Evolutionary conservation across 92 coral and sea anemone genomes (phyloP).

Genomic region (Phenganax marumi): DNA sequence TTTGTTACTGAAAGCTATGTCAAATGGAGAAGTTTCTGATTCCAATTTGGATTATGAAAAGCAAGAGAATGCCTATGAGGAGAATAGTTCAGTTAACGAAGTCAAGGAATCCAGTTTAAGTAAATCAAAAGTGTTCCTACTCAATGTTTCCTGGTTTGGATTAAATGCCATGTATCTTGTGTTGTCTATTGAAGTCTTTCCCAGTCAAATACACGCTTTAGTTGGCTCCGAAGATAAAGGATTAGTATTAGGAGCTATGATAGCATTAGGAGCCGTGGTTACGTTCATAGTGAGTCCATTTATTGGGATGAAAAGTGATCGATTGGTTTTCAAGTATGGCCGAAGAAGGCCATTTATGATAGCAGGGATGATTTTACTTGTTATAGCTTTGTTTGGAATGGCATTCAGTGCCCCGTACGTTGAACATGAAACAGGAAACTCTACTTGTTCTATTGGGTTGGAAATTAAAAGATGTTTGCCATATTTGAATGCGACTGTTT

Average conservation of each 20-base stretch:
- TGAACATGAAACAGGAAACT: conserved; percentile 63
- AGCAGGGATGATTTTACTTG: conserved; percentile 81
- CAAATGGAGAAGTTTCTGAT: conserved; percentile 12
- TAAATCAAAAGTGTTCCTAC: conserved; percentile 80
- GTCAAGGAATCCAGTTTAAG: conserved; percentile 51
- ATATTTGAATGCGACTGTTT: conserved; percentile 69
- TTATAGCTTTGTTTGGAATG: conserved; percentile 94
- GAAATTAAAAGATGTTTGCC: conserved; percentile 84
- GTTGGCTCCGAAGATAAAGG: conserved; percentile 97
- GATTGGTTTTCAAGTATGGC: conserved; percentile 85
- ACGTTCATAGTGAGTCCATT: conserved; percentile 92
- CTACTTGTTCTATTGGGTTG: conserved; percentile 81
- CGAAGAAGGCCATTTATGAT: conserved; percentile 93
- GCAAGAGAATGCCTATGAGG: neutral
- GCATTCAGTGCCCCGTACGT: conserved; percentile 99
- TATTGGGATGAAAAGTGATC: conserved; percentile 99
- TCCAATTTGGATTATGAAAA: neutral
- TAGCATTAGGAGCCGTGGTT: conserved; percentile 95
- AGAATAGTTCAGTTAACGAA: neutral
- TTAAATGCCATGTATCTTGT: conserved; percentile 97
- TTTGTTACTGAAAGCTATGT: neutral
- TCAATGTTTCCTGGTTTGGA: conserved; percentile 98
- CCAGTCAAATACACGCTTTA: conserved; percentile 92
- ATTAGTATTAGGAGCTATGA: conserved; percentile 91
- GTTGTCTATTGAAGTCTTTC: conserved; percentile 82